Percentiles rank a stretch among this genome's conserved stretches.
phyloP scores from a whole-genome alignment of 2,113 vertebrate genomes.

The Strix uralensis region DNA sequence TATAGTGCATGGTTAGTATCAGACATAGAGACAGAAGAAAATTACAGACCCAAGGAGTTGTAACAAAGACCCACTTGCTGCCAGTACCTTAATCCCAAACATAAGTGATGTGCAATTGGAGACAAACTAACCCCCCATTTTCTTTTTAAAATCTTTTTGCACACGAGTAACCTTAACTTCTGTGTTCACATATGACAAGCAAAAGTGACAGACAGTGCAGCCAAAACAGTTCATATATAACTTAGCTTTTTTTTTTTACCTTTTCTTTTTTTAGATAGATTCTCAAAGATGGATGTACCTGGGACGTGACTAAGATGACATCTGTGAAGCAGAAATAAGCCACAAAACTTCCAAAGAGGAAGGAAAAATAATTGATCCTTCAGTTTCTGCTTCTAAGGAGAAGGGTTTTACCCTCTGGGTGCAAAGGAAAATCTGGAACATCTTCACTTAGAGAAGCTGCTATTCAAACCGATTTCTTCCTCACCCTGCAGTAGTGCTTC shows the following conservation, averaged over 20 bases:
- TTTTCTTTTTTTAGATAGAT: slow-evolving; percentile 65
- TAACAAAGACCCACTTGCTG: slow-evolving; percentile 58
- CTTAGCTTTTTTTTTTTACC: slow-evolving; percentile 61
- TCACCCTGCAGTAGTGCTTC: slow-evolving; percentile 90
- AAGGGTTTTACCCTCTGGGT: slow-evolving; percentile 56
- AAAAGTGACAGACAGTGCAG: slow-evolving; percentile 85
- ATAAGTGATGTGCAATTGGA: slow-evolving; percentile 68
- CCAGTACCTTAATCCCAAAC: slow-evolving; percentile 63
- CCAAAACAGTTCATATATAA: slow-evolving; percentile 80
- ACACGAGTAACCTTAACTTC: slow-evolving; percentile 75
- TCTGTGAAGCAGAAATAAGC: slow-evolving; percentile 72
- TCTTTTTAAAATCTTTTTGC: slow-evolving; percentile 72
- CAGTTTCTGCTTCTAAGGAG: slow-evolving; percentile 62
- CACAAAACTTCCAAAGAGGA: slow-evolving; percentile 65
- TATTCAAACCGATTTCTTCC: slow-evolving; percentile 83
- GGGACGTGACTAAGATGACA: slow-evolving; percentile 73
- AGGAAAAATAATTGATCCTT: slow-evolving; percentile 65
- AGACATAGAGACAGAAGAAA: slow-evolving; percentile 38
- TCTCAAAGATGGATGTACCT: slow-evolving; percentile 75
- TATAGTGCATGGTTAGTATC: slow-evolving; percentile 38
- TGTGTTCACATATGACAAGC: slow-evolving; percentile 77
- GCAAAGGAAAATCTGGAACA: slow-evolving; percentile 51
- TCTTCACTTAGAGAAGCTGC: slow-evolving; percentile 75
- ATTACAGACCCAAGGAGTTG: slow-evolving; percentile 29
- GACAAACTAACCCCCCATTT: slow-evolving; percentile 67